phyloP scores from a whole-genome alignment of 2,888 invertebrate species.

The Portevinia maculata region DNA sequence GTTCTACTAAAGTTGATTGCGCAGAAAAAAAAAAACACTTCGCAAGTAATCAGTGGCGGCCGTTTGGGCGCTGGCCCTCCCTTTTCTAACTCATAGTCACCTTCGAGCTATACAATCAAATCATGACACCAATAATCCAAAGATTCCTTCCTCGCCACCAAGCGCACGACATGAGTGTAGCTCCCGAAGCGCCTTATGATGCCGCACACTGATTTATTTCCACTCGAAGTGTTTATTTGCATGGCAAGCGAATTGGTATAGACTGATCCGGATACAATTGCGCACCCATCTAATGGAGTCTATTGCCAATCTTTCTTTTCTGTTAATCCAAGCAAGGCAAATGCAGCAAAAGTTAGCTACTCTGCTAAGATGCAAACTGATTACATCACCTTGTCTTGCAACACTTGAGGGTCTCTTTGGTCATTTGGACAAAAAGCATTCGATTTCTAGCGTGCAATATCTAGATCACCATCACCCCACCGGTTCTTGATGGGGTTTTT shows the following conservation, averaged over 20 bases:
- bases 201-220: conserved; percentile 71
- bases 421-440: conserved; percentile 47
- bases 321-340: conserved; percentile 56
- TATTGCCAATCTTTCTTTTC: conserved; percentile 7
- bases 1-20: conserved; percentile 57
- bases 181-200: conserved; percentile 66
- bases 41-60: conserved; percentile 63
- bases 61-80: conserved; percentile 39
- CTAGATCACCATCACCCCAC: conserved; percentile 60
- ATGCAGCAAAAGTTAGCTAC: conserved; percentile 31
- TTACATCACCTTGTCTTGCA: conserved; percentile 54
- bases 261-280: conserved; percentile 62
- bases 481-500: conserved; percentile 36
- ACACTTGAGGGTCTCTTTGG: conserved; percentile 24
- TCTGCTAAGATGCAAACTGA: conserved; percentile 47
- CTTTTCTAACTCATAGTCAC: conserved; percentile 67
- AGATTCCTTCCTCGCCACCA: conserved; percentile 45
- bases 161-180: conserved; percentile 18
- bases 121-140: conserved; percentile 73
- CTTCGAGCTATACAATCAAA: conserved; percentile 71
- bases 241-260: conserved; percentile 54
- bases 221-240: conserved; percentile 73
- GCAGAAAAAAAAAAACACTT: conserved; percentile 60
- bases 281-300: conserved; percentile 44
- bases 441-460: conserved; percentile 63